Base-by-base conservation (phyloP, 2,113 vertebrate species). In the Acanthochromis polyacanthus region DNA sequence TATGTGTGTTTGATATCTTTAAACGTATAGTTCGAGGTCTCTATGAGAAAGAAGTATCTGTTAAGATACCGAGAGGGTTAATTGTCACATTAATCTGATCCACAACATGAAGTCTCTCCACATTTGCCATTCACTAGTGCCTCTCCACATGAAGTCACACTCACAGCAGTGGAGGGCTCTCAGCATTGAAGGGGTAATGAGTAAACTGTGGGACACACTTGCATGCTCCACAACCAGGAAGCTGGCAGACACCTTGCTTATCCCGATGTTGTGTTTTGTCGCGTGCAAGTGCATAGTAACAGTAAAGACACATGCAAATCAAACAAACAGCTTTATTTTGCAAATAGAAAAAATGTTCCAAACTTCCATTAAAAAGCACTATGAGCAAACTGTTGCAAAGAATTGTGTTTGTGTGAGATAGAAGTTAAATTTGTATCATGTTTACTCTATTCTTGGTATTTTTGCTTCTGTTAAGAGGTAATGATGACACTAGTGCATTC, bases 401-500 rank as follows among this genome's bases (percentile, higher is more conserved):
- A 12, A 10, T 40, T 3, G 12, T 40, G 38, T 10, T 8, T 25
- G 25, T 25, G 40, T 12, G 14, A 43, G 32, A 50, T 19, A 15
- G 3, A 36, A 32, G 11, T 80, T 28, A 64, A 72, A 79, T 38
- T 58, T 84, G 40, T 32, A 72, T 76, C 63, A 73, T 82, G 67
- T 82, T 78, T 58, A 46, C 17, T 65, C 19, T 8, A 0, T 25
- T 70, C 69, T 30, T 32, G 40, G n/a, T 51, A 52, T 25, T 43
- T 43, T 45, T 52, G 56, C 51, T 55, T 15, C 45, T 63, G 46
- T 75, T 45, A 6, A 57, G 70, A 74, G 56, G 51, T 75, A 65
- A 77, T 83, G 66, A 74, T 78, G 51, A 56, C 55, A 75, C 64
- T 59, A 36, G 61, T 59, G 57, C 65, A 0, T 28, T 78, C 12